Evolutionary conservation across 2,888 invertebrate species (phyloP), one percentile per base, ranked within the genome.

Genomic region (Netelia inedita): DNA sequence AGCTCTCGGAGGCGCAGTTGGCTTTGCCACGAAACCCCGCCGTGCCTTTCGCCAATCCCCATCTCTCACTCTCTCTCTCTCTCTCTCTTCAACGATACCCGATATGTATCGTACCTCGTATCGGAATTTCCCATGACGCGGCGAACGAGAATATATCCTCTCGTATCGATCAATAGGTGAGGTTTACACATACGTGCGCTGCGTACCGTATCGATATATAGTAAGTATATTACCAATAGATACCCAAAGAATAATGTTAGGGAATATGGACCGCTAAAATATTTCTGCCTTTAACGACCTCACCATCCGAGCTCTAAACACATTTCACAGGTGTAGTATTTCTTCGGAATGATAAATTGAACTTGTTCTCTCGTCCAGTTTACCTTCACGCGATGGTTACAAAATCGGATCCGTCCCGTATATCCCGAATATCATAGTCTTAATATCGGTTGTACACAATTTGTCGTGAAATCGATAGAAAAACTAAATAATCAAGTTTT

Each of bases 81-180:
- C 50, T 28, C 35, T 28, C 72, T 21, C 43, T 50, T 57, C 71
- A 71, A 35, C 79, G 83, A 79, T 72, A 82, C 72, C 79, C 79
- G 68, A 74, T 74, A 46, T 50, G 57, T 71, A 82, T 82, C 82
- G 76, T 65, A 59, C 50, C 76, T 53, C 35, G 66, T 82, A 76
- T 82, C 59, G 82, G 66, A 66, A 82, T 76, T 76, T 28, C 65
- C 71, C 50, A 35, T 63, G 66, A 72, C 66, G 57, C 55, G 65
- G 66, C 10, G 28, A 71, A 61, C 57, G 59, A n/a, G 41, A 82
- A 82, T 82, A 76, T 71, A 65, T 65, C 66, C 57, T 57, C 41
- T 57, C 50, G 21, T 46, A 82, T 76, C 76, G 76, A 76, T 57
- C 57, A 57, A 57, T 57, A 57, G 57, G 16, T 9, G 57, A 57